A percentile compares a stretch with the other conserved stretches of the same genome.
phyloP scores from a whole-genome alignment of 2,797 vertebrate genomes.

The Acanthis flammea region DNA sequence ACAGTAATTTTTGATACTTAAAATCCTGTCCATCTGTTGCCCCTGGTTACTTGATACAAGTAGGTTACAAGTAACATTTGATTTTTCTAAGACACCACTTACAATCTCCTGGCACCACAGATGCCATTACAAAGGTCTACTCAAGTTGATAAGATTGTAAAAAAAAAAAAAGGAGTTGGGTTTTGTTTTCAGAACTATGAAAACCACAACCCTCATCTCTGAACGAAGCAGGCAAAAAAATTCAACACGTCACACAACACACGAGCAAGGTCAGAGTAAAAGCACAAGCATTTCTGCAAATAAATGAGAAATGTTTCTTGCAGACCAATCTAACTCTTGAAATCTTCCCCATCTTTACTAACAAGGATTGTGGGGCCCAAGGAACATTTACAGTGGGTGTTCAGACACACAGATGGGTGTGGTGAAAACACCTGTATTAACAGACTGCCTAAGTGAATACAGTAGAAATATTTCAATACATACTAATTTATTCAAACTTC shows the following conservation, averaged over 20 bases:
- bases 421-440: conserved; percentile 1
- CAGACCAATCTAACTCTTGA: background rate
- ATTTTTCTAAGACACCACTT: background rate
- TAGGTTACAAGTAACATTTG: background rate
- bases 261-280: background rate
- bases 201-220: background rate
- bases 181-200: background rate
- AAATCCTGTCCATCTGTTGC: rapidly evolving
- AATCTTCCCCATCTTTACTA: background rate
- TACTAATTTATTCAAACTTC: conserved; percentile 1
- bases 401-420: background rate
- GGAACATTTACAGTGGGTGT: background rate
- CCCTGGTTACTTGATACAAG: background rate
- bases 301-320: background rate
- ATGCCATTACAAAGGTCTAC: background rate
- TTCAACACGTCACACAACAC: background rate
- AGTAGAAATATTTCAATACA: background rate
- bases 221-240: background rate
- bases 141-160: background rate
- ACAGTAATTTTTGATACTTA: background rate
- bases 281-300: background rate
- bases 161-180: background rate
- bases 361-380: background rate
- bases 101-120: background rate
- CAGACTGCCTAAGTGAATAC: background rate